These are phyloP conservation scores for Meghimatium bilineatum DNA, from an alignment of 2,888 invertebrate genomes.

Conservation along the genomic window DNA sequence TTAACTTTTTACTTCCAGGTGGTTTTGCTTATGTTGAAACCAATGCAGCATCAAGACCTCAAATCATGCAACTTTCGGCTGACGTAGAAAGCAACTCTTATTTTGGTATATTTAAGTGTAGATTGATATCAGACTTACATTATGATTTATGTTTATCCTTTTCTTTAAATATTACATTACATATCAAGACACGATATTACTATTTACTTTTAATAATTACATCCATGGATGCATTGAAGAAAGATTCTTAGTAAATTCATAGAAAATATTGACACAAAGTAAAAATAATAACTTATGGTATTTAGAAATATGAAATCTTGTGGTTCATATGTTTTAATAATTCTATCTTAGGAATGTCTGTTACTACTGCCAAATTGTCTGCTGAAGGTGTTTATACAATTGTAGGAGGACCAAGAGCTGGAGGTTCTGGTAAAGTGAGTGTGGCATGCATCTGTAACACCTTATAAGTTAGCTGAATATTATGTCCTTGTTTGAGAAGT, in stretches of 20 bases:
- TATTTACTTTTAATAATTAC: too few species aligned
- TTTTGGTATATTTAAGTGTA: slow-evolving; percentile 51
- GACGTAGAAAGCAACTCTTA: slow-evolving; percentile 53
- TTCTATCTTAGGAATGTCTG: slow-evolving; percentile 50
- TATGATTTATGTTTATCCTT: too few species aligned
- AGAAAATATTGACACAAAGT: too few species aligned
- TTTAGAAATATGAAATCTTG: too few species aligned
- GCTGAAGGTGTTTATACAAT: slow-evolving; percentile 53
- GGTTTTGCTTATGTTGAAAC: slow-evolving; percentile 52
- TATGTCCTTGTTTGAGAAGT: too few species aligned
- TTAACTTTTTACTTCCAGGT: slow-evolving; percentile 50
- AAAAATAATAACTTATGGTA: too few species aligned
- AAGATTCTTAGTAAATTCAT: too few species aligned
- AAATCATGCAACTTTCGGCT: slow-evolving; percentile 48
- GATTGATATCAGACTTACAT: background rate
- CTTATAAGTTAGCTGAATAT: background rate
- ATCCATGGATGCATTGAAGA: too few species aligned
- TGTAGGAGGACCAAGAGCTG: slow-evolving; percentile 59
- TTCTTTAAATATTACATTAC: too few species aligned
- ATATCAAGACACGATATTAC: too few species aligned
- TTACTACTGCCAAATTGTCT: slow-evolving; percentile 60
- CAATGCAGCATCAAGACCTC: slow-evolving; percentile 40
- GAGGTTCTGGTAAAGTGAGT: slow-evolving; percentile 58
- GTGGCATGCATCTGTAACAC: background rate
- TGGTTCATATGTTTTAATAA: too few species aligned